These are phyloP conservation scores for Leucoptera coffeella DNA, from an alignment of 2,888 invertebrate genomes.

Conservation along the genomic window DNA sequence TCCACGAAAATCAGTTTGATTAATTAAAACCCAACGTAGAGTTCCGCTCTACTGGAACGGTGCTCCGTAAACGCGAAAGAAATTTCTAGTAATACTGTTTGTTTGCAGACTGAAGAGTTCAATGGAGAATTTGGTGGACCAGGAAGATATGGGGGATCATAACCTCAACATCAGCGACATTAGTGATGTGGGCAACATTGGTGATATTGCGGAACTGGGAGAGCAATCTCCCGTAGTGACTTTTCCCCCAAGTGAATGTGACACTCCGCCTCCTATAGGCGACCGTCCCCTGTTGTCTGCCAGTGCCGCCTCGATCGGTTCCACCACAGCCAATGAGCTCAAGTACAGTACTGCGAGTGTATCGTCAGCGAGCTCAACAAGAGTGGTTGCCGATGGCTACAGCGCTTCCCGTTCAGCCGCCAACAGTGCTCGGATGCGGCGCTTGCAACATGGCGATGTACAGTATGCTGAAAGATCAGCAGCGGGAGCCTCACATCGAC, in stretches of 20 bases:
- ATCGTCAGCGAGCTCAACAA: constrained; percentile 65
- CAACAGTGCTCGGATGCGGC: constrained; percentile 38
- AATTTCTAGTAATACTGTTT: neutral
- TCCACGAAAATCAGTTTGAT: constrained; percentile 12
- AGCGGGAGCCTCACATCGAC: constrained; percentile 69
- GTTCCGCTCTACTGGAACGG: neutral
- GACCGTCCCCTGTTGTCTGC: constrained; percentile 40
- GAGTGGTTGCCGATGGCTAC: constrained; percentile 75
- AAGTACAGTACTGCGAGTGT: constrained; percentile 81
- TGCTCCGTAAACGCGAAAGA: neutral
- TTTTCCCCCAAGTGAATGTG: constrained; percentile 63
- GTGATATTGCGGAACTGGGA: constrained; percentile 37
- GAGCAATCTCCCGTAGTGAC: constrained; percentile 68
- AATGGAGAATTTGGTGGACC: constrained; percentile 74
- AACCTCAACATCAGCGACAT: constrained; percentile 43
- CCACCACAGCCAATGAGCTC: constrained; percentile 58
- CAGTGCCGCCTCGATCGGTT: constrained; percentile 26
- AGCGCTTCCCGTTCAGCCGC: constrained; percentile 60
- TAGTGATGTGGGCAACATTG: constrained; percentile 41
- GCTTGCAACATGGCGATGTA: constrained; percentile 74
- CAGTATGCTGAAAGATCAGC: constrained; percentile 76
- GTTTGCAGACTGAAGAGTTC: constrained; percentile 62
- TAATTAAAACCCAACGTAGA: neutral
- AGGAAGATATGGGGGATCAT: constrained; percentile 40
- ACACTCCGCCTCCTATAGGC: constrained; percentile 59